A percentile compares a stretch with the other conserved stretches of the same genome.
Conservation (phyloP, 2,888 invertebrate species). For the Cybosia mesomella region DNA sequence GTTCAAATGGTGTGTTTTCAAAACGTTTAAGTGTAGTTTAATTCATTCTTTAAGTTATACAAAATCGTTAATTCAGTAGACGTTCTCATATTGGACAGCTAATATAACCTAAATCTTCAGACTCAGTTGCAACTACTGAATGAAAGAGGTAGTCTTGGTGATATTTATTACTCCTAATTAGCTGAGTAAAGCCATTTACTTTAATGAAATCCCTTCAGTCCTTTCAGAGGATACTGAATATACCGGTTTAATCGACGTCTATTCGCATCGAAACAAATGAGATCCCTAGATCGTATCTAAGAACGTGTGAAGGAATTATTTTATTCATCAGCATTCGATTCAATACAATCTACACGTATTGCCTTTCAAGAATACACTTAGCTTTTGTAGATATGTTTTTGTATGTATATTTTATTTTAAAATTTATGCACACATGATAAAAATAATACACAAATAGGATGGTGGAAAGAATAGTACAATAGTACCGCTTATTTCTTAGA, state of each 20-base stretch:
- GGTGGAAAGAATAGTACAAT: too few relatives aligned
- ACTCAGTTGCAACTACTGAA: not conserved
- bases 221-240: slow-evolving; percentile 6
- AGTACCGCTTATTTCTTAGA: too few relatives aligned
- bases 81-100: not conserved
- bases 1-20: not conserved
- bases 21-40: not conserved
- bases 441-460: too few relatives aligned
- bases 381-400: not conserved
- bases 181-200: slow-evolving; percentile 16
- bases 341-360: not conserved
- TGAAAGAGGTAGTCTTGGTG: not conserved
- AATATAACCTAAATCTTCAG: slow-evolving; percentile 1
- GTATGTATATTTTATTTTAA: too few relatives aligned
- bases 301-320: slow-evolving; percentile 5
- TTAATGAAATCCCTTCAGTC: slow-evolving; percentile 16
- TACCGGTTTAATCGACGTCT: slow-evolving; percentile 15
- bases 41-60: not conserved
- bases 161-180: slow-evolving; percentile 15
- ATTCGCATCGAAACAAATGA: slow-evolving; percentile 18
- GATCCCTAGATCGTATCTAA: slow-evolving; percentile 31
- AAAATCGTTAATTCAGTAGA: not conserved
- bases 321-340: not conserved
- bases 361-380: not conserved
- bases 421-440: too few relatives aligned